Conservation (phyloP, 2,888 invertebrate genomes). For the Geophilus truncorum region DNA sequence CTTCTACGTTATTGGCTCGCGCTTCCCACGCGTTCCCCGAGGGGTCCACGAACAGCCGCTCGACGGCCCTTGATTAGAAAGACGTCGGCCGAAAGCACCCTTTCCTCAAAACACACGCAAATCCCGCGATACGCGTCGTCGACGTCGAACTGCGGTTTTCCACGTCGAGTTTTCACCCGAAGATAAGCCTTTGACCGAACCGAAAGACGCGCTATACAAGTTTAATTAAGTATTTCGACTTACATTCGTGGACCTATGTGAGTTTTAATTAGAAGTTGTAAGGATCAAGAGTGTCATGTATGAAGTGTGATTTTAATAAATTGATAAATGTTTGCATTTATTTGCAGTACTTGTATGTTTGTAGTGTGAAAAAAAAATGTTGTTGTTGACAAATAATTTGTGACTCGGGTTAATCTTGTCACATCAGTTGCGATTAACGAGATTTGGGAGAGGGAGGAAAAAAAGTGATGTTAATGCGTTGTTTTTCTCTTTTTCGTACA, state of each 20-base stretch:
- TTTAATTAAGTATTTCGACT: background rate
- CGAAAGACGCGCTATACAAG: background rate
- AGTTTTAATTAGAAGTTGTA: background rate
- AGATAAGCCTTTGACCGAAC: background rate
- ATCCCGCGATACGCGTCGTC: background rate
- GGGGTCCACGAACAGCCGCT: constrained; percentile 20
- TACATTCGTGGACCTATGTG: background rate
- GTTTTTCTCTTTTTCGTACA: too few relatives aligned
- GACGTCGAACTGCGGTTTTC: constrained; percentile 2
- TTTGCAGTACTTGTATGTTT: too few relatives aligned
- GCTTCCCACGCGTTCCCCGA: constrained; percentile 3
- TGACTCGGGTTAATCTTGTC: too few relatives aligned
- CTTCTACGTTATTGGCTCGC: constrained; percentile 14
- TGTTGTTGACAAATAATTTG: too few relatives aligned
- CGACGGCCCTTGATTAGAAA: constrained; percentile 24
- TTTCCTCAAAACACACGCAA: constrained; percentile 6
- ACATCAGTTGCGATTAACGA: too few relatives aligned
- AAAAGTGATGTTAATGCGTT: too few relatives aligned
- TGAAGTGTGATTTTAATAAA: background rate
- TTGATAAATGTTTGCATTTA: background rate
- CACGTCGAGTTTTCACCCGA: background rate
- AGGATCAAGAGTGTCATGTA: background rate
- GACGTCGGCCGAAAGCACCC: constrained; percentile 13
- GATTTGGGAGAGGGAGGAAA: too few relatives aligned
- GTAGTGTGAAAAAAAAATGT: too few relatives aligned